These are phyloP conservation scores for crab-eating macaque (Macaca fascicularis) DNA, from an alignment of 2,113 vertebrate species.

Conservation along the genomic window T2T-MFA8v1.1 NC_088395.1:136844501-136845000, in stretches of 20 bases:
- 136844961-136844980: neutral
- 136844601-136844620: neutral
- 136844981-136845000: neutral
- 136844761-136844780: neutral
- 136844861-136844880: neutral
- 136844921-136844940: neutral
- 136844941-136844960: neutral
- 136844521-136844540: neutral
- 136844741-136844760: neutral
- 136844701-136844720: neutral
- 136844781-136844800: neutral
- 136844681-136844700: neutral
- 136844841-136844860: neutral
- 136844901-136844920: neutral
- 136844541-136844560: neutral
- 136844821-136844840: neutral
- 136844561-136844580: neutral
- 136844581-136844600: neutral
- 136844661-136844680: neutral
- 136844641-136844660: neutral
- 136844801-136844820: neutral
- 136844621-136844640: neutral
- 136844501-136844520: neutral
- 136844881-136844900: neutral
- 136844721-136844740: neutral